A percentile compares a stretch with the other conserved stretches of the same genome.
phyloP scores from a whole-genome alignment of 2,797 vertebrate species.

The Halcyon leucocephala region DNA sequence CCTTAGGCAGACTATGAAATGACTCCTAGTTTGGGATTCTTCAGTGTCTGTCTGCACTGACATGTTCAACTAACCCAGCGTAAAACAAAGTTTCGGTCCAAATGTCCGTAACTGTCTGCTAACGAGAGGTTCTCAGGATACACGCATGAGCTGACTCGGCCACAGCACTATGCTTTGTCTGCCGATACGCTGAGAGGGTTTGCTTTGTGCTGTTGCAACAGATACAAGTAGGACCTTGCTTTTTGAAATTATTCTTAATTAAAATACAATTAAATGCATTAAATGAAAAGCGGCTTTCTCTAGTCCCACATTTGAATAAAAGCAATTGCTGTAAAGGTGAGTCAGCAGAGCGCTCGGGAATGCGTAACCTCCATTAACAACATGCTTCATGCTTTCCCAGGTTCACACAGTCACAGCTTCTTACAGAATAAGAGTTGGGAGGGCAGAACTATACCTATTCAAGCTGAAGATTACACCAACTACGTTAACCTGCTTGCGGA shows the following conservation, averaged over 20 bases:
- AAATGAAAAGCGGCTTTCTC: constrained; percentile 21
- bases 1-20: background rate
- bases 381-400: background rate
- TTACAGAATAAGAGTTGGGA: rapidly evolving
- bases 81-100: background rate
- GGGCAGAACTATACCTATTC: background rate
- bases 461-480: background rate
- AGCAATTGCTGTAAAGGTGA: background rate
- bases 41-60: background rate
- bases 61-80: too few species aligned
- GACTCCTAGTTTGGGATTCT: background rate
- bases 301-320: background rate
- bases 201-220: background rate
- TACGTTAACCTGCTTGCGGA: background rate
- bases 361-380: background rate
- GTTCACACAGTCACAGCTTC: background rate
- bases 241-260: background rate
- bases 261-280: background rate
- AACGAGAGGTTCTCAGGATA: background rate
- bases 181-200: background rate
- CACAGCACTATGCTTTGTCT: background rate
- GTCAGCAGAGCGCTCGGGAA: background rate
- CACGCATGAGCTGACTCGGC: background rate
- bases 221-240: background rate
- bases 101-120: background rate